A percentile compares a stretch with the other conserved stretches of the same genome.
phyloP scores from a whole-genome alignment of 2,888 invertebrate genomes.

The Melolontha melolontha region DNA sequence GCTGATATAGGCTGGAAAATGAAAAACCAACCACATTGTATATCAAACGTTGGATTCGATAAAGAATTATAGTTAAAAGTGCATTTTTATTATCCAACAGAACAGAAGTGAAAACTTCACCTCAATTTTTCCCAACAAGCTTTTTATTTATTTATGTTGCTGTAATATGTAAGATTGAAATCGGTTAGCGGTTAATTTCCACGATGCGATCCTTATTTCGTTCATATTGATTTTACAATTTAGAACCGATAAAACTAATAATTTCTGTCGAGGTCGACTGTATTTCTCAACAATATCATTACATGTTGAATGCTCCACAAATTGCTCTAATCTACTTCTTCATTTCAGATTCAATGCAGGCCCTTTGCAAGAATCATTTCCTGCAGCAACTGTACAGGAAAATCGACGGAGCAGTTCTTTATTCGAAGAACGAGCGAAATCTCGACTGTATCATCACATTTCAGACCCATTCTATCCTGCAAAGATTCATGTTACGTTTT shows the following conservation, averaged over 20 bases:
- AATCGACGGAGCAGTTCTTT: constrained; percentile 90
- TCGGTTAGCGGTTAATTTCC: too few relatives aligned
- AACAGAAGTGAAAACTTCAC: too few relatives aligned
- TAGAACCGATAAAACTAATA: constrained; percentile 31
- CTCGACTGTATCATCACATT: constrained; percentile 93
- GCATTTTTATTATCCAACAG: too few relatives aligned
- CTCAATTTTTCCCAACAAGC: too few relatives aligned
- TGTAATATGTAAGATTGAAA: too few relatives aligned
- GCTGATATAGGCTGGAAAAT: too few relatives aligned
- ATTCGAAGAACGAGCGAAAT: constrained; percentile 91
- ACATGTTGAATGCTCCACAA: constrained; percentile 7
- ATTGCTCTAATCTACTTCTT: constrained; percentile 35
- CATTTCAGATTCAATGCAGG: constrained; percentile 87
- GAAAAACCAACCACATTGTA: too few relatives aligned
- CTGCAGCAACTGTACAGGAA: constrained; percentile 90
- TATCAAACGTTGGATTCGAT: too few relatives aligned
- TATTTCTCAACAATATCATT: constrained; percentile 21
- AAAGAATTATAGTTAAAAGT: too few relatives aligned
- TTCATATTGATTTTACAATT: constrained; percentile 28
- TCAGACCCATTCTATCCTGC: constrained; percentile 93
- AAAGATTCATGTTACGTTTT: constrained; percentile 94
- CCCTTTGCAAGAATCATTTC: constrained; percentile 90
- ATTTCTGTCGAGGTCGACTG: constrained; percentile 18
- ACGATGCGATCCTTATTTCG: background rate
- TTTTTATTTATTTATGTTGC: too few relatives aligned